These are phyloP conservation scores for Carassius carassius DNA, from an alignment of 2,113 vertebrate species.

Conservation along the genomic window DNA sequence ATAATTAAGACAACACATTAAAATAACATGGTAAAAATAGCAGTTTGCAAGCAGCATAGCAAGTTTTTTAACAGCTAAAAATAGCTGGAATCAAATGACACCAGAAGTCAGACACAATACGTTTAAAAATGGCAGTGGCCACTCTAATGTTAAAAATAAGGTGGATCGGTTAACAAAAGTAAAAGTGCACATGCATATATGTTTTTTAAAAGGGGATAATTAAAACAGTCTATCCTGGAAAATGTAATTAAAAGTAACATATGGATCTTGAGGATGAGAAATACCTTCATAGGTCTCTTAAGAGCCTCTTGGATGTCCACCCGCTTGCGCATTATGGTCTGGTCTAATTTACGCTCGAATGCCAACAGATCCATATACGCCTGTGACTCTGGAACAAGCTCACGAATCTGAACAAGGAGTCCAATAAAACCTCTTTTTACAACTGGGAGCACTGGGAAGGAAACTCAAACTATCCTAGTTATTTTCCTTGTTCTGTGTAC, in stretches of 20 bases:
- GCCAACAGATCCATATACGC: conserved; percentile 98
- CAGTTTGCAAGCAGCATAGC: no score
- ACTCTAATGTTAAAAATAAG: no score
- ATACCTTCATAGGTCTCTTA: conserved; percentile 98
- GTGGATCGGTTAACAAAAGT: neutral
- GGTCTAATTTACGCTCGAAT: conserved; percentile 96
- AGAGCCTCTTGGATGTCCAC: conserved; percentile 98
- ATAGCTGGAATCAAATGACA: no score
- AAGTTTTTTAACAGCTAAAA: no score
- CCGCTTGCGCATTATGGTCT: conserved; percentile 97
- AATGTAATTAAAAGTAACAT: neutral
- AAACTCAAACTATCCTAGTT: conserved; percentile 8
- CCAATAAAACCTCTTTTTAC: neutral
- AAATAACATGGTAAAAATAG: no score
- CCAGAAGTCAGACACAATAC: no score
- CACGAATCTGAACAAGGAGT: conserved; percentile 82
- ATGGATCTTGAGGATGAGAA: neutral
- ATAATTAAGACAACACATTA: no score
- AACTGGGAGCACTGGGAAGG: neutral
- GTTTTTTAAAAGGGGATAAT: neutral
- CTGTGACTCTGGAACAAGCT: conserved; percentile 97
- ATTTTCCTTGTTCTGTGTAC: conserved; percentile 20
- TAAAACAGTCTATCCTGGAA: neutral
- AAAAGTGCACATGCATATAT: neutral
- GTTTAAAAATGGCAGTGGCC: no score